Conservation (phyloP, 2,797 vertebrate species). For the Spinus pinus region DNA sequence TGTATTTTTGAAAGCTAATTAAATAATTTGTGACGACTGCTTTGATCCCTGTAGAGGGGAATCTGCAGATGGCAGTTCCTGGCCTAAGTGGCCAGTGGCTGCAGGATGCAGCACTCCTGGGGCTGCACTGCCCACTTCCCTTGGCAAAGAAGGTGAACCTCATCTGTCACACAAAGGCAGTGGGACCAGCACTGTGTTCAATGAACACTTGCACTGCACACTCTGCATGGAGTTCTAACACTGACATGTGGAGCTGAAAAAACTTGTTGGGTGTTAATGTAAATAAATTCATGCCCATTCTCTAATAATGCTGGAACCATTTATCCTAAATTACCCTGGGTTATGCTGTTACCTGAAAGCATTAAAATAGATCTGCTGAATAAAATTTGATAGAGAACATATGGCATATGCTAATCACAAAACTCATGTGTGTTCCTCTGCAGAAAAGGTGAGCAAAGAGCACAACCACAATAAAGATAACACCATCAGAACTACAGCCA, state of each 20-base stretch:
- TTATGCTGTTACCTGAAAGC: background rate
- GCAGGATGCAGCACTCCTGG: background rate
- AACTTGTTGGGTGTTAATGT: background rate
- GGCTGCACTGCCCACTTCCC: background rate
- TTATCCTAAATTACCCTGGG: background rate
- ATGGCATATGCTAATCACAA: background rate
- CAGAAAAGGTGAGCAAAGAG: conserved; percentile 99
- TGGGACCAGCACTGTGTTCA: background rate
- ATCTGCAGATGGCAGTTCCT: conserved; percentile 48
- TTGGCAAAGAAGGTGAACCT: background rate
- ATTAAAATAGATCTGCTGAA: background rate
- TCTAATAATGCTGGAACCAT: background rate
- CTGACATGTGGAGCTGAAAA: background rate
- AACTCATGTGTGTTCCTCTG: conserved; percentile 18
- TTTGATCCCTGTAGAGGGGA: conserved; percentile 2
- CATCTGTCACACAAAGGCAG: background rate
- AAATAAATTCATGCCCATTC: background rate
- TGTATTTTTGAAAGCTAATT: conserved; percentile 64
- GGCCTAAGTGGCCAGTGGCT: background rate
- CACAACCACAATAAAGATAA: conserved; percentile 92
- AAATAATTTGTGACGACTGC: conserved; percentile 60
- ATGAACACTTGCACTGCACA: background rate
- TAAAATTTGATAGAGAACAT: background rate
- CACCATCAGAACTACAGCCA: conserved; percentile 87
- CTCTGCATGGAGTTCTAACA: background rate